Evolutionary conservation across 2,113 vertebrate species (phyloP).

Genomic region (Symphodus melops): DNA sequence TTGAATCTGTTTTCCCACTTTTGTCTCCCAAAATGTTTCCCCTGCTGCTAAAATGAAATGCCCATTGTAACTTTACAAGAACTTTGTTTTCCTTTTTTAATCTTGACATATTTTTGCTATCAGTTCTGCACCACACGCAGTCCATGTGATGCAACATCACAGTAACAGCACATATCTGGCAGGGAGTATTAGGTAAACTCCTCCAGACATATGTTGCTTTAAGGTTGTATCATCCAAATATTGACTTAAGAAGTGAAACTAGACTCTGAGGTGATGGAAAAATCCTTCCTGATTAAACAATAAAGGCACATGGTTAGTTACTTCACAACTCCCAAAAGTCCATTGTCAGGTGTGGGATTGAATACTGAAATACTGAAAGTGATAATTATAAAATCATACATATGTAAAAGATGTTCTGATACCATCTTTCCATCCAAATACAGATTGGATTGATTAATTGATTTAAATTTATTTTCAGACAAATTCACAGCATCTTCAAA

Average conservation of each 20-base stretch:
- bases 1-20: constrained; percentile 65
- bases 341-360: too few relatives aligned
- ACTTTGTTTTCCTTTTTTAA: too few relatives aligned
- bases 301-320: neutral
- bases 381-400: too few relatives aligned
- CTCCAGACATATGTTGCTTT: neutral
- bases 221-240: constrained; percentile 2
- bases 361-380: too few relatives aligned
- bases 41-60: constrained; percentile 1
- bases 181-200: constrained; percentile 27
- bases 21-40: constrained; percentile 54
- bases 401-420: too few relatives aligned
- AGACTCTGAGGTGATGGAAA: constrained; percentile 7
- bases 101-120: too few relatives aligned
- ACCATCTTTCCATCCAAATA: too few relatives aligned
- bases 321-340: neutral
- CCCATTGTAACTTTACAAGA: too few relatives aligned
- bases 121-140: too few relatives aligned
- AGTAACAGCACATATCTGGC: neutral
- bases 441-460: too few relatives aligned
- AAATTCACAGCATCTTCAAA: too few relatives aligned
- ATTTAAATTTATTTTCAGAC: too few relatives aligned
- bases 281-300: neutral
- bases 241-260: neutral
- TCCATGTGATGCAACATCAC: neutral